Conservation (phyloP, 2,797 vertebrate species). For the Lagocephalus sceleratus region DNA sequence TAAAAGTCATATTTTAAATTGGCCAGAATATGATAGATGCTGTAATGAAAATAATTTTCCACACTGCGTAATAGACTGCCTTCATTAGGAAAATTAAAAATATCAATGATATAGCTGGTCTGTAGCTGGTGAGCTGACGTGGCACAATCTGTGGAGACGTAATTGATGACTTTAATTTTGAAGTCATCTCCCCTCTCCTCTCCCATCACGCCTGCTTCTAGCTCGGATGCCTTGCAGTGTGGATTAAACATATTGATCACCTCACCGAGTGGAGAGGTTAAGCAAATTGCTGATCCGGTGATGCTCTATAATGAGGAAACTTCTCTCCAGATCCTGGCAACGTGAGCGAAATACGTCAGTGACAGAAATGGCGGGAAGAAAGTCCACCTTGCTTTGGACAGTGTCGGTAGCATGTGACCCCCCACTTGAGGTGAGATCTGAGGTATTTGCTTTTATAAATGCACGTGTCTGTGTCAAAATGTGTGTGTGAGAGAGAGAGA, state of each 20-base stretch:
- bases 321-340: slow-evolving; percentile 8
- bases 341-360: no score
- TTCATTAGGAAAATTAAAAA: slow-evolving; percentile 15
- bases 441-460: background rate
- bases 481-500: slow-evolving; percentile 51
- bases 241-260: slow-evolving; percentile 67
- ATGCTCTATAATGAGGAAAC: slow-evolving; percentile 10
- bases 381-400: slow-evolving; percentile 39
- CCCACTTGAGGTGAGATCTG: background rate
- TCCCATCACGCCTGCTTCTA: slow-evolving; percentile 8
- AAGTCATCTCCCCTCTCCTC: slow-evolving; percentile 22
- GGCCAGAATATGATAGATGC: background rate
- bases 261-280: slow-evolving; percentile 44
- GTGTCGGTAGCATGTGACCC: slow-evolving; percentile 22
- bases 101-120: slow-evolving; percentile 4
- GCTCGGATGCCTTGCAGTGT: slow-evolving; percentile 24
- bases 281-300: slow-evolving; percentile 30
- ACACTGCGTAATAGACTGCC: slow-evolving; percentile 6
- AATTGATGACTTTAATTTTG: slow-evolving; percentile 56
- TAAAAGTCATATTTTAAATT: background rate
- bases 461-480: slow-evolving; percentile 2
- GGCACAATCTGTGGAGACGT: slow-evolving; percentile 21
- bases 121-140: slow-evolving; percentile 7
- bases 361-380: background rate
- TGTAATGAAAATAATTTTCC: background rate